A percentile compares a stretch with the other conserved stretches of the same genome.
Conservation (phyloP, 2,113 vertebrate genomes). For the Ceyx cyanopectus region DNA sequence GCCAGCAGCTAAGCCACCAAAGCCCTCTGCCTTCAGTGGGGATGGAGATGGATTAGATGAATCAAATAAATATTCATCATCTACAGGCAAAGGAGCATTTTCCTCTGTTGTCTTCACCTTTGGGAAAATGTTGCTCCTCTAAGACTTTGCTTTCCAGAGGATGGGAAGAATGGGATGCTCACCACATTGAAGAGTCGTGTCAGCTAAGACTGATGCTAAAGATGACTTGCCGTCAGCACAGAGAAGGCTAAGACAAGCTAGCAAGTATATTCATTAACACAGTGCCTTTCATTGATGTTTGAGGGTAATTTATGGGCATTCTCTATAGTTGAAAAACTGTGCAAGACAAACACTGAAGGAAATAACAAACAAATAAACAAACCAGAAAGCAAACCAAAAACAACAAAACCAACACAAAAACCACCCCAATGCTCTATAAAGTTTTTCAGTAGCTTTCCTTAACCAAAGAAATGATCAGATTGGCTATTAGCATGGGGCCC, state of each 20-base stretch:
- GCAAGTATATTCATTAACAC: background rate
- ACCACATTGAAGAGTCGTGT: background rate
- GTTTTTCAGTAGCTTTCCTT: background rate
- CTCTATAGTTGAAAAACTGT: background rate
- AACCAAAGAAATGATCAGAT: background rate
- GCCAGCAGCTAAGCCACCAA: background rate
- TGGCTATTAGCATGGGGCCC: background rate
- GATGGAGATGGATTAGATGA: background rate
- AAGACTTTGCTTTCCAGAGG: background rate
- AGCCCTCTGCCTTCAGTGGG: background rate
- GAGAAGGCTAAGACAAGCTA: background rate
- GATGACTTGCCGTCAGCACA: background rate
- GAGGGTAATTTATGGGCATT: background rate
- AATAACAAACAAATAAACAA: background rate
- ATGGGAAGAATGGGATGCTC: background rate
- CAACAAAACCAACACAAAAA: accelerated
- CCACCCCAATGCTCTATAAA: background rate
- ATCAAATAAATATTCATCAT: background rate
- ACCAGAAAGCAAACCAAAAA: no score
- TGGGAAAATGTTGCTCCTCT: background rate
- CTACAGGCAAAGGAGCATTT: background rate
- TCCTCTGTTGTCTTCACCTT: background rate
- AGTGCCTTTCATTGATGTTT: background rate
- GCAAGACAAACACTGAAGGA: background rate
- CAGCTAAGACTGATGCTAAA: background rate